Evolutionary conservation across 2,797 vertebrate species (phyloP).

Genomic region (Meda fulgida): DNA sequence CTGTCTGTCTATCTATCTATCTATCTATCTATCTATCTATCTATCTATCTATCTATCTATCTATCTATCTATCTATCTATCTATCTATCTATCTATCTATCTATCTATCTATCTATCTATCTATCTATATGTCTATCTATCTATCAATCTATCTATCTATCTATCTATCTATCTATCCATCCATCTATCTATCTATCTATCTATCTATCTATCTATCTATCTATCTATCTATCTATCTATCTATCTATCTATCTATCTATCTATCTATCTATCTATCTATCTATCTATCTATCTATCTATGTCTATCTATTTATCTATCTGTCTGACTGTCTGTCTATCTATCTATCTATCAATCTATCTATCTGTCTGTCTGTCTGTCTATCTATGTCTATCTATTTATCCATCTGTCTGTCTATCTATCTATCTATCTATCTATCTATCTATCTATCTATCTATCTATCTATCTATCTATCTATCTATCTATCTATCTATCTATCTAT

Average conservation of each 20-base stretch:
- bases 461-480: too few relatives aligned
- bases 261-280: accelerated
- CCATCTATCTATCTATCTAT: accelerated
- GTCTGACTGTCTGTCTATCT: accelerated
- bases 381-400: too few relatives aligned
- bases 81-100: accelerated
- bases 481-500: too few relatives aligned
- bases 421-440: accelerated
- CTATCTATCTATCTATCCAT: too few relatives aligned
- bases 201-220: accelerated
- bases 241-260: too few relatives aligned
- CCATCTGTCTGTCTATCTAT: too few relatives aligned
- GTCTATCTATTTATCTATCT: accelerated
- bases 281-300: too few relatives aligned
- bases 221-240: too few relatives aligned
- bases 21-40: not conserved
- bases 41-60: accelerated
- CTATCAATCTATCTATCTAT: accelerated
- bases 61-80: not conserved
- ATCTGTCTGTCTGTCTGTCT: too few relatives aligned
- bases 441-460: accelerated
- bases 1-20: not conserved
- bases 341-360: too few relatives aligned
- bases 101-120: accelerated
- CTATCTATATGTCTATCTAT: accelerated